Evolutionary conservation across 2,888 invertebrate species (phyloP), one percentile per base, ranked within the genome.

Genomic region (Choristoneura rosaceana): DNA sequence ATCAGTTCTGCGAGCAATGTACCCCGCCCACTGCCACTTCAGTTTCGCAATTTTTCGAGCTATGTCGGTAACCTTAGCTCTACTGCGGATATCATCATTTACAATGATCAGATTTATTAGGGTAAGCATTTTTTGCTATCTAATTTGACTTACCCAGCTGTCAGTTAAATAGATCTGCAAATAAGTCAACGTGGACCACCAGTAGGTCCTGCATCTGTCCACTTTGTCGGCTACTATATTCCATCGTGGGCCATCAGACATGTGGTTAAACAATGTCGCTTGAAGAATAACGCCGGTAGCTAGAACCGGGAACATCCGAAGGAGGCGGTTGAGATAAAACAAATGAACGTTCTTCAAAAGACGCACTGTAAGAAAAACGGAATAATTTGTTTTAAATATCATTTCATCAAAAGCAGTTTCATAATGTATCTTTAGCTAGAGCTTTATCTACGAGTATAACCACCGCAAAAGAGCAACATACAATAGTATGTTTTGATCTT

Each of bases 171-270:
- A 55, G 74, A 90, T 92, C 71, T 91, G 90, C 41, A 90, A 75
- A 75, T 90, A 89, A 0, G 90, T 76, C 7, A 92, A 58, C 17
- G 83, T 80, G 7, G 83, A 70, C 92, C 92, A 93, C 92, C 92
- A 92, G 63, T 84, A 79, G 3, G 77, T 67, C 33, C 80, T 71
- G 74, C 92, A 92, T 74, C 43, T 50, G 25, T 78, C 67, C 4
- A 75, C 74, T 14, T 69, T 52, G 5, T 41, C 50, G 0, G 70
- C 91, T 84, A 95, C 69, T 81, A 75, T 3, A 82, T 86, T 9
- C 94, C 95, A 81, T 81, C 89, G 45, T 0, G 90, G 90, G 0
- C 88, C 87, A 61, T 86, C 88, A 0, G 83, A 76, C 50, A 88
- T 76, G 2, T 81, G 82, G 55, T 90, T 81, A 12, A 89, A 78